Conservation (phyloP, 2,113 vertebrate genomes). For the Varanus komodoensis region DNA sequence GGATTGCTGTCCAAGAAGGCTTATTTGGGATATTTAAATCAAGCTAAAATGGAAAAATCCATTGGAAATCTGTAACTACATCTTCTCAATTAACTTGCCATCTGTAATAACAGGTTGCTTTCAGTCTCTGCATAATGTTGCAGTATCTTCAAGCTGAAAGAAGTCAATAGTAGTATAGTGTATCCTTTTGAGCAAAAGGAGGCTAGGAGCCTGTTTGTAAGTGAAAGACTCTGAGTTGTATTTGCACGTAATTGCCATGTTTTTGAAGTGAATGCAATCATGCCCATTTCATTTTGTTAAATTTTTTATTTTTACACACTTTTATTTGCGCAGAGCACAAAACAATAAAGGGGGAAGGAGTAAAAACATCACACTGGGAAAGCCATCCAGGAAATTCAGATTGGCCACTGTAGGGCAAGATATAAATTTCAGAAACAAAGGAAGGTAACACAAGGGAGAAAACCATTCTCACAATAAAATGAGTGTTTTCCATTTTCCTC, state of each 20-base stretch:
- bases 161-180: neutral
- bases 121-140: neutral
- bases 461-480: neutral
- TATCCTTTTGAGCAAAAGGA: neutral
- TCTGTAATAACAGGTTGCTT: neutral
- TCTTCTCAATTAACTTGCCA: neutral
- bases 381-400: neutral
- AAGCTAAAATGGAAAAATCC: neutral
- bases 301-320: neutral
- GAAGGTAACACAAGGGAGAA: neutral
- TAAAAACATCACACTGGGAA: neutral
- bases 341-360: neutral
- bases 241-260: neutral
- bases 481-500: neutral
- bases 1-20: neutral
- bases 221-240: neutral
- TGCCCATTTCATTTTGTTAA: neutral
- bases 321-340: neutral
- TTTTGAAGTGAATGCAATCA: neutral
- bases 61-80: neutral
- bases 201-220: neutral
- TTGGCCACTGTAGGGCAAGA: neutral
- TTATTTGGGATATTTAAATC: neutral
- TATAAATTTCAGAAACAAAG: neutral
- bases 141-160: neutral